These are phyloP conservation scores for Drosophila monieri DNA, from an alignment of 2,888 invertebrate genomes.

Conservation along the genomic window DNA sequence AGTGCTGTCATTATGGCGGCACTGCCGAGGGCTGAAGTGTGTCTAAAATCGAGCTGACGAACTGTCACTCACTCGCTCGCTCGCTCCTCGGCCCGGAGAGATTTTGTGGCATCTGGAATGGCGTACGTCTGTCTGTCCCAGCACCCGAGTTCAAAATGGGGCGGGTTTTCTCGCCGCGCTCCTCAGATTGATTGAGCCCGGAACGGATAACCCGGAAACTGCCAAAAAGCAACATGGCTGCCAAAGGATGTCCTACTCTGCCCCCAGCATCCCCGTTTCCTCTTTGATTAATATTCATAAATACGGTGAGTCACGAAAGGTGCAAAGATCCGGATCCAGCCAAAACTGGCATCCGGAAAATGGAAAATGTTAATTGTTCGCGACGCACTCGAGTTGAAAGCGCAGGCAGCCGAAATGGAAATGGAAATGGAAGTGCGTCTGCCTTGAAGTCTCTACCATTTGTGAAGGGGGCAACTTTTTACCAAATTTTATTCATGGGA, in stretches of 20 bases:
- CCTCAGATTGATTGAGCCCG: slow-evolving; percentile 72
- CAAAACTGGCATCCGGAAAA: slow-evolving; percentile 74
- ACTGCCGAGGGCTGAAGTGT: slow-evolving; percentile 57
- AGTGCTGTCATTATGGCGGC: slow-evolving; percentile 70
- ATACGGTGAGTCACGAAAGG: slow-evolving; percentile 51
- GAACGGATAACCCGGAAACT: slow-evolving; percentile 52
- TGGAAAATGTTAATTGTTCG: slow-evolving; percentile 78
- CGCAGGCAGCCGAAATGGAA: slow-evolving; percentile 62
- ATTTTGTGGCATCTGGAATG: slow-evolving; percentile 53
- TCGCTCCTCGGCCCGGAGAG: slow-evolving; percentile 29
- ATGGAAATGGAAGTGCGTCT: slow-evolving; percentile 55
- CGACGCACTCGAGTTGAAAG: slow-evolving; percentile 75
- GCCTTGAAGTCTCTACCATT: slow-evolving; percentile 54
- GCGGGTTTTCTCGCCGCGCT: slow-evolving; percentile 24
- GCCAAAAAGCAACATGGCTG: slow-evolving; percentile 31
- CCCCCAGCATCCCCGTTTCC: slow-evolving; percentile 16
- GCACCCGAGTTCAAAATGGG: slow-evolving; percentile 6
- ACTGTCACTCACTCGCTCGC: slow-evolving; percentile 65
- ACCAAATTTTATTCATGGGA: slow-evolving; percentile 66
- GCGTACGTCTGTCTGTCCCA: slow-evolving; percentile 49
- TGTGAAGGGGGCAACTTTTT: slow-evolving; percentile 39
- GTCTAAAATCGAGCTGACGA: slow-evolving; percentile 74
- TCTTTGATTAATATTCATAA: slow-evolving; percentile 73
- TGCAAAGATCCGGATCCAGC: slow-evolving; percentile 10
- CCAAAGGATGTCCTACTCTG: slow-evolving; percentile 1